Evolutionary conservation across 1,140 invertebrate genomes (phyloP), one percentile per base, ranked within the genome.

Genomic region (Piezodorus guildinii): DNA sequence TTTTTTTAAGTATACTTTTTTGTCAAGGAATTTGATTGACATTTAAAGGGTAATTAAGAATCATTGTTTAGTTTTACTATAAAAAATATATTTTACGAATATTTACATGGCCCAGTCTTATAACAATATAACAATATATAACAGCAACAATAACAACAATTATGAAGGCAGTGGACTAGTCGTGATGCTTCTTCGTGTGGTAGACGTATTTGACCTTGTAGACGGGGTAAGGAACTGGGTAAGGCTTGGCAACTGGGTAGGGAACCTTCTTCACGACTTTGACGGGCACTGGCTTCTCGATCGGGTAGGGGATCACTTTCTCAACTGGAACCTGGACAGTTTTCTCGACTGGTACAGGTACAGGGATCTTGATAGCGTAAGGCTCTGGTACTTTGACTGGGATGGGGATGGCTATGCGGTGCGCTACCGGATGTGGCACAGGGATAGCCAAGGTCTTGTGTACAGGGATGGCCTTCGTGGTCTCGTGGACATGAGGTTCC

Each of bases 271-370:
- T 70, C 34, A 68, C 68, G 12, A 71, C 64, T 12, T 64, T 67
- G 44, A 71, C 69, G 1, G 68, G 68, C 30, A 69, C 68, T 15
- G 70, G 70, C 60, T 70, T 71, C 39, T 70, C 68, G 0, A 71
- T 68, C 3, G 67, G 64, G 59, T 69, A 69, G 1, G 70, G 69
- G 27, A 70, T 66, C 0, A 63, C 65, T 63, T 71, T 71, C 45
- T 71, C 70, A 9, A 71, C 67, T 2, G 67, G 69, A 15, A 70
- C 68, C 2, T 67, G 63, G 0, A 71, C 69, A 0, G 62, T 66
- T 62, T 67, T 68, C 34, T 69, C 62, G 9, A 69, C 65, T 3
- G 67, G 66, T 43, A 69, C 67, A 5, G 68, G 68, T 0, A 68
- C 62, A 8, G 60, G 60, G 23, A 69, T 65, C 17, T 62, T 60